phyloP scores from a whole-genome alignment of 2,113 vertebrate genomes.

The Saimiri boliviensis region DNA sequence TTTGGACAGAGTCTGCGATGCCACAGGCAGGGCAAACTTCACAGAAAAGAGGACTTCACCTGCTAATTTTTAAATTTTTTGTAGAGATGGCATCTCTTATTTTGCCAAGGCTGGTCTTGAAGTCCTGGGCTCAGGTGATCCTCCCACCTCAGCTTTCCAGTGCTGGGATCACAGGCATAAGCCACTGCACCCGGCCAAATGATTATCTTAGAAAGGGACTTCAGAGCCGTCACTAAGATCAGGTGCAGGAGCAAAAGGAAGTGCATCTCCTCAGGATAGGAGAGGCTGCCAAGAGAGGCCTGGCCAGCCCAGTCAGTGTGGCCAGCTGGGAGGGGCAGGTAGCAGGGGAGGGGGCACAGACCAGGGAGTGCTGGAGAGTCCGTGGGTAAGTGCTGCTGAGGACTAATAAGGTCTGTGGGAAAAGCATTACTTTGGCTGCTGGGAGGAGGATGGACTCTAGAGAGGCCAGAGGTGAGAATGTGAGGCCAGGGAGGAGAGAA shows the following conservation, averaged over 20 bases:
- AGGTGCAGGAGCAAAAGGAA: not conserved
- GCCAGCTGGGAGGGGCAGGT: not conserved
- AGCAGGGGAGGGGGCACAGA: not conserved
- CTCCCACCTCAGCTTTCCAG: too few species aligned
- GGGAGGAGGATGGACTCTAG: not conserved
- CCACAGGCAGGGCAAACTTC: not conserved
- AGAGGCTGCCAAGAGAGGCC: not conserved
- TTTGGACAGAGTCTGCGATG: not conserved
- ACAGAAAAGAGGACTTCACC: not conserved
- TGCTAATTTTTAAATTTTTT: not conserved
- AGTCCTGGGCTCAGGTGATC: too few species aligned
- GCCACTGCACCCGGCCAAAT: not conserved
- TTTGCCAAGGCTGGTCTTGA: too few species aligned
- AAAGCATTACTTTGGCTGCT: not conserved
- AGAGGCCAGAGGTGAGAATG: not conserved
- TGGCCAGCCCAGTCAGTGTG: too few species aligned
- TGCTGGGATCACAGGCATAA: too few species aligned
- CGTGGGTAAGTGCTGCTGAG: too few species aligned
- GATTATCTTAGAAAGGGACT: not conserved
- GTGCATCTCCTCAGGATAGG: not conserved
- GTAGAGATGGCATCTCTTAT: too few species aligned
- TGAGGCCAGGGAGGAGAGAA: not conserved
- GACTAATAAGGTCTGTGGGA: not conserved
- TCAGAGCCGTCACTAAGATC: not conserved
- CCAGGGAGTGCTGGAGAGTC: not conserved